Evolutionary conservation across 2,888 invertebrate genomes (phyloP), one percentile per base, ranked within the genome.

Genomic region (Rapana venosa): DNA sequence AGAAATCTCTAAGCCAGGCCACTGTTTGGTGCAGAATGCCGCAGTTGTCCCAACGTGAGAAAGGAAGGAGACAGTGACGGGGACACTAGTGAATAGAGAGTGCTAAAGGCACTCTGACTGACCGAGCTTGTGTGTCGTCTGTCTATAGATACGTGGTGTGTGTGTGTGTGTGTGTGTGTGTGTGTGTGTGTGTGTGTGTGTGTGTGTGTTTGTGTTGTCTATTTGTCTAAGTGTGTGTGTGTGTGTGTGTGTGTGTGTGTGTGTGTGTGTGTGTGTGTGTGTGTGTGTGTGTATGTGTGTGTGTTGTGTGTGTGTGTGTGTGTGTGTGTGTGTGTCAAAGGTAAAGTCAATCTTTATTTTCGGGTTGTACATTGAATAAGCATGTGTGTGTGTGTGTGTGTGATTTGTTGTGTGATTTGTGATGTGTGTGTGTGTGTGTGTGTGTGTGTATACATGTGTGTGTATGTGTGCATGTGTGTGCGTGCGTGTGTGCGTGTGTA

Each of bases 101-200:
- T 47, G 47, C 47, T 47, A 47, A 47, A 47, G 47, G 47, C 47
- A 47, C 8, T 5, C 47, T 47, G 47, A 47, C 47, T 47, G 47
- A 47, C 47, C 47, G 47, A 47, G 47, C 47, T 6, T 77, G 77
- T 77, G 77, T 77, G 77, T n/a, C 11, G n/a, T n/a, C n/a, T n/a
- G n/a, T n/a, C n/a, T n/a, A n/a, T n/a, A n/a, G n/a, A n/a, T n/a
- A n/a, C n/a, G n/a, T n/a, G 47, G 47, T n/a, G 74, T 74, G 74
- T 74, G 74, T 74, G 74, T 74, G 74, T 74, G 74, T 74, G 74
- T 74, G 74, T 74, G 74, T 74, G 74, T 74, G 74, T 74, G 74
- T 74, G 74, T 74, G 74, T 74, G 74, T 66, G 2, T 22, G 66
- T 47, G 66, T 66, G 66, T 66, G 66, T 66, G 13, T 66, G 61